Conservation (phyloP, 2,797 vertebrate species). For the Acanthornis magna region DNA sequence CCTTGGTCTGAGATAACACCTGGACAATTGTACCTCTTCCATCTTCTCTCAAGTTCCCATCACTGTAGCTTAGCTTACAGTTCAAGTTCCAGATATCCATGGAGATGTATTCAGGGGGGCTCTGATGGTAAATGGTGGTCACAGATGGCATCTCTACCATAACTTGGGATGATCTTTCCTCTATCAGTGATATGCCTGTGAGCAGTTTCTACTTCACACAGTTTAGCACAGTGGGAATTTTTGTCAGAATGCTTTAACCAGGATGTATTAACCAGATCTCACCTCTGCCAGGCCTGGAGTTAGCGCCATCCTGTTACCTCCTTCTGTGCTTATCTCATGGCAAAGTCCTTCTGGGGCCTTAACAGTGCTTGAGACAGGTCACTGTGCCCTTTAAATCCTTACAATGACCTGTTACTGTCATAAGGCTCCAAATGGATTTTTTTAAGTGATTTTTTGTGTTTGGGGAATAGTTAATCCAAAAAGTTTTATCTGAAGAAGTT, state of each 20-base stretch:
- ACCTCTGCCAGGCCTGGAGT: not conserved
- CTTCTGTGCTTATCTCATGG: not conserved
- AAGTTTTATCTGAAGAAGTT: not conserved
- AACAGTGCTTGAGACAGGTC: not conserved
- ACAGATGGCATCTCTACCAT: not conserved
- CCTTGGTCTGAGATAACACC: not conserved
- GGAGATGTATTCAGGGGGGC: not conserved
- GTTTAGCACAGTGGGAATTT: not conserved
- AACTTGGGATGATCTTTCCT: not conserved
- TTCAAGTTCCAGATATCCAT: not conserved
- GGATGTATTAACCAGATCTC: not conserved
- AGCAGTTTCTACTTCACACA: not conserved
- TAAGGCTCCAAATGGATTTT: not conserved
- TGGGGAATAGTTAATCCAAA: not conserved
- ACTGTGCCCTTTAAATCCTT: not conserved
- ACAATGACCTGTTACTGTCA: not conserved
- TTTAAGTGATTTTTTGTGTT: not conserved
- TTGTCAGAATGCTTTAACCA: not conserved
- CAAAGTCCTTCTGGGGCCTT: not conserved
- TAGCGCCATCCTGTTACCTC: not conserved
- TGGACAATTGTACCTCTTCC: not conserved
- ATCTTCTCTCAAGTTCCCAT: not conserved
- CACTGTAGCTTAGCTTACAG: not conserved
- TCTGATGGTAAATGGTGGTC: not conserved
- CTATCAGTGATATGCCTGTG: not conserved